phyloP scores from a whole-genome alignment of 2,888 invertebrate genomes.

The Perizoma affinitatum region DNA sequence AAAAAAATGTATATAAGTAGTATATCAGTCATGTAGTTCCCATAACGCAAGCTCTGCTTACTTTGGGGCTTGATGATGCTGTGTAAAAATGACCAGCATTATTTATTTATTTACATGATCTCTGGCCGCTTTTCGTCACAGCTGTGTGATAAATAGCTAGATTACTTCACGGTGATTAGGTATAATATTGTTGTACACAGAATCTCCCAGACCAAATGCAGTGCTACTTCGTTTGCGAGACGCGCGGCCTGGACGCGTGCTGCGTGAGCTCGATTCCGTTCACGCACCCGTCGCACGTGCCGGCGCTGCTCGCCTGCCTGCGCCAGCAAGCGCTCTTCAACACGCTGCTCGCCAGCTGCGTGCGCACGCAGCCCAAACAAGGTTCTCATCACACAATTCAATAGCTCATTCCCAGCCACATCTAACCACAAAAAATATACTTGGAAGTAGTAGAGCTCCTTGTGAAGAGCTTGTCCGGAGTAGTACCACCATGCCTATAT shows the following conservation, averaged over 20 bases:
- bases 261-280: slow-evolving; percentile 93
- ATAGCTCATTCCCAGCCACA: not conserved
- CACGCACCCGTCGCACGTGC: slow-evolving; percentile 96
- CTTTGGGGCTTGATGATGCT: too few relatives aligned
- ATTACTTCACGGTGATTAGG: not conserved
- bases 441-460: too few relatives aligned
- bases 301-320: slow-evolving; percentile 92
- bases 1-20: too few relatives aligned
- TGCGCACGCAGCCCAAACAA: slow-evolving; percentile 91
- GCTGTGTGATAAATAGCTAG: too few relatives aligned
- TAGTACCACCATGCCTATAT: too few relatives aligned
- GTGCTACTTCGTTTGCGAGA: slow-evolving; percentile 96
- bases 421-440: too few relatives aligned
- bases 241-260: slow-evolving; percentile 88
- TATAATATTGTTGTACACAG: slow-evolving; percentile 66
- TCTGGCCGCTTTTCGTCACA: too few relatives aligned
- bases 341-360: slow-evolving; percentile 93
- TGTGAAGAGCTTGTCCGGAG: too few relatives aligned
- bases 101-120: too few relatives aligned
- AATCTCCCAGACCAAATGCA: slow-evolving; percentile 96
- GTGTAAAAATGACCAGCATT: too few relatives aligned
- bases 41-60: too few relatives aligned
- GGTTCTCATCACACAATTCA: slow-evolving; percentile 74
- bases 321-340: slow-evolving; percentile 97
- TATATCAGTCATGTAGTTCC: too few relatives aligned